phyloP scores from a whole-genome alignment of 2,888 invertebrate species.

The Pycnomerus fuliginosus region DNA sequence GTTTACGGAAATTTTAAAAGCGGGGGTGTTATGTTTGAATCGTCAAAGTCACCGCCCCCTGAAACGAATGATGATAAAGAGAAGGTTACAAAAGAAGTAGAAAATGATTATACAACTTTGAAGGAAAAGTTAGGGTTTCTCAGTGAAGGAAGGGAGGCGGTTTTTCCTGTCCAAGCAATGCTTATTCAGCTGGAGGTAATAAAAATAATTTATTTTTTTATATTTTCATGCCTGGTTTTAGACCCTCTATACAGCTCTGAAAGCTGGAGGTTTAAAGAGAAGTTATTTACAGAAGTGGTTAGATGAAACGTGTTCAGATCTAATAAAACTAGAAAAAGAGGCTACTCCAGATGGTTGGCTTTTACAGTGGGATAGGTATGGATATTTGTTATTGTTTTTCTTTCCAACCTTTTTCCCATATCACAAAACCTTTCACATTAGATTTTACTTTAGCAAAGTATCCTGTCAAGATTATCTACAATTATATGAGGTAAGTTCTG shows the following conservation, averaged over 20 bases:
- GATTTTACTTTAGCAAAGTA: background rate
- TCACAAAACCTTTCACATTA: background rate
- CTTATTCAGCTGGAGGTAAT: constrained; percentile 62
- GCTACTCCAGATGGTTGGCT: constrained; percentile 68
- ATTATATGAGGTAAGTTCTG: too few relatives aligned
- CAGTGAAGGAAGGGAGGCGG: constrained; percentile 57
- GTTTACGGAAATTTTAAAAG: constrained; percentile 46
- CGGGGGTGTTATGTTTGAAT: constrained; percentile 47
- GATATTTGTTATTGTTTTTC: constrained; percentile 19
- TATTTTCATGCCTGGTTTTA: constrained; percentile 35
- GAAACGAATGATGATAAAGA: constrained; percentile 15
- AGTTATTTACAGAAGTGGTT: constrained; percentile 63
- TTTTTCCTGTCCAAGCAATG: constrained; percentile 62
- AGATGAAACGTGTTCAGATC: constrained; percentile 59
- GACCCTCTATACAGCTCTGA: constrained; percentile 67
- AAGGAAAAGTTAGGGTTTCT: constrained; percentile 61
- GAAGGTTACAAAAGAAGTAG: constrained; percentile 41
- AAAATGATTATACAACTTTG: constrained; percentile 52
- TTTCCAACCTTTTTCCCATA: constrained; percentile 2
- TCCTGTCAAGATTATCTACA: too few relatives aligned
- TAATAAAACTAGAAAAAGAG: constrained; percentile 63
- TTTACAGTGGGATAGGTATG: constrained; percentile 75
- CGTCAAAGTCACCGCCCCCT: constrained; percentile 37
- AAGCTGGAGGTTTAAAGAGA: constrained; percentile 58
- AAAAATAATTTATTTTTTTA: background rate